A percentile compares a stretch with the other conserved stretches of the same genome.
phyloP scores from a whole-genome alignment of 2,797 vertebrate species.

The Oreochromis mossambicus region DNA sequence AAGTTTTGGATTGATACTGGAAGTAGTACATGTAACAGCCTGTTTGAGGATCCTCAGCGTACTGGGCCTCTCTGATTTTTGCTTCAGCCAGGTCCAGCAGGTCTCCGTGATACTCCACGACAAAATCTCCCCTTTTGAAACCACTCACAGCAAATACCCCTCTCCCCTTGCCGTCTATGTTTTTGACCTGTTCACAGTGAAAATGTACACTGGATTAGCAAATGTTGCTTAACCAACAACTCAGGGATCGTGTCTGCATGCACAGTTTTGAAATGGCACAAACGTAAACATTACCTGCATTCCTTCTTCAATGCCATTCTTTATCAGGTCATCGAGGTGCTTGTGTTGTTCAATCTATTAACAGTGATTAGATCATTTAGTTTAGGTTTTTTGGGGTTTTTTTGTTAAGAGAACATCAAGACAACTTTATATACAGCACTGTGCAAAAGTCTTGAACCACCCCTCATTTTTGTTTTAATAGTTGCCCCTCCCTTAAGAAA shows the following conservation, averaged over 20 bases:
- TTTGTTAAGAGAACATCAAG: background rate
- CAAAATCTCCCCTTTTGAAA: conserved; percentile 88
- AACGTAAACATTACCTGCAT: conserved; percentile 79
- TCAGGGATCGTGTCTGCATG: background rate
- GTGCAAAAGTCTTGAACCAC: background rate
- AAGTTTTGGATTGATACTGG: conserved; percentile 88
- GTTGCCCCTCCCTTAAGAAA: background rate
- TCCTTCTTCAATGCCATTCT: conserved; percentile 86
- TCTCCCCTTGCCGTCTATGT: conserved; percentile 89
- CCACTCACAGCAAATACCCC: conserved; percentile 83
- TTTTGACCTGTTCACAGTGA: conserved; percentile 76
- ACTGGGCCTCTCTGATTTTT: conserved; percentile 82
- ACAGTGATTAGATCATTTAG: background rate
- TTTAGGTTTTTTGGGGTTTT: background rate
- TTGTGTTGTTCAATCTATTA: conserved; percentile 84
- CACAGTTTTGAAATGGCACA: background rate
- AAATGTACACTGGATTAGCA: background rate
- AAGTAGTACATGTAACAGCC: conserved; percentile 99
- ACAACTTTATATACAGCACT: background rate
- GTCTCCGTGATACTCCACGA: conserved; percentile 94
- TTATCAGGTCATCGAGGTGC: conserved; percentile 86
- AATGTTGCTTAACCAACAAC: background rate
- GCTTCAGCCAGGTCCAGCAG: conserved; percentile 86
- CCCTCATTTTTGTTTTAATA: background rate
- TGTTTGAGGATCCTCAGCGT: conserved; percentile 85